Conservation (phyloP, 2,888 invertebrate species). For the Pseudeuparius sepicola region DNA sequence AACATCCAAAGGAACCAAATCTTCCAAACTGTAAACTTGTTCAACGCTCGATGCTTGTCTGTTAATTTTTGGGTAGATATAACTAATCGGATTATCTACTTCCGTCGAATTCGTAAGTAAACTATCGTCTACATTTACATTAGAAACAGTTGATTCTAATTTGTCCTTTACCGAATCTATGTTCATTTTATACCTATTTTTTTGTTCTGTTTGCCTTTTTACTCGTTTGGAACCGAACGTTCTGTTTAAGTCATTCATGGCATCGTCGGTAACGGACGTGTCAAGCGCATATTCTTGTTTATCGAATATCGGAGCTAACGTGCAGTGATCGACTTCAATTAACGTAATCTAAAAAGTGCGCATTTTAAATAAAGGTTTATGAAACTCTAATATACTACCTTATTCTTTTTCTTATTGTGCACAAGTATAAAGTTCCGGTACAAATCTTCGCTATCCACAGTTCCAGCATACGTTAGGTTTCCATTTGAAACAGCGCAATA, state of each 20-base stretch:
- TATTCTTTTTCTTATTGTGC: slow-evolving; percentile 11
- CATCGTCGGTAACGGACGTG: slow-evolving; percentile 15
- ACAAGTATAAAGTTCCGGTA: slow-evolving; percentile 17
- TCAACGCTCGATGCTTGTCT: slow-evolving; percentile 39
- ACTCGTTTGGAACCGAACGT: slow-evolving; percentile 56
- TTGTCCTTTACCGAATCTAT: slow-evolving; percentile 48
- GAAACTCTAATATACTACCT: slow-evolving; percentile 13
- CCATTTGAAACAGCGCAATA: slow-evolving; percentile 14
- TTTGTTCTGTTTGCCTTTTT: slow-evolving; percentile 50
- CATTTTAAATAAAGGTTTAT: neutral
- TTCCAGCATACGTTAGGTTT: slow-evolving; percentile 16
- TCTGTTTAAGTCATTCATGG: slow-evolving; percentile 42
- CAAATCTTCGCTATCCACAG: slow-evolving; percentile 9
- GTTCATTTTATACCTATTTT: slow-evolving; percentile 48
- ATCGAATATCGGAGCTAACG: slow-evolving; percentile 79
- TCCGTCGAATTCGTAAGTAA: no score
- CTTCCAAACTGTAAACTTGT: slow-evolving; percentile 42
- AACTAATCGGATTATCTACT: no score
- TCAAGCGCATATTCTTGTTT: slow-evolving; percentile 1
- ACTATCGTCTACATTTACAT: no score
- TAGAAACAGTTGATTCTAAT: slow-evolving; percentile 48
- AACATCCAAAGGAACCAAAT: slow-evolving; percentile 39
- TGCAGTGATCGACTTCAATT: slow-evolving; percentile 78
- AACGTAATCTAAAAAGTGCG: slow-evolving; percentile 14
- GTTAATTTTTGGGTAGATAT: slow-evolving; percentile 45